phyloP scores from a whole-genome alignment of 2,113 vertebrate species.

The human region DNA sequence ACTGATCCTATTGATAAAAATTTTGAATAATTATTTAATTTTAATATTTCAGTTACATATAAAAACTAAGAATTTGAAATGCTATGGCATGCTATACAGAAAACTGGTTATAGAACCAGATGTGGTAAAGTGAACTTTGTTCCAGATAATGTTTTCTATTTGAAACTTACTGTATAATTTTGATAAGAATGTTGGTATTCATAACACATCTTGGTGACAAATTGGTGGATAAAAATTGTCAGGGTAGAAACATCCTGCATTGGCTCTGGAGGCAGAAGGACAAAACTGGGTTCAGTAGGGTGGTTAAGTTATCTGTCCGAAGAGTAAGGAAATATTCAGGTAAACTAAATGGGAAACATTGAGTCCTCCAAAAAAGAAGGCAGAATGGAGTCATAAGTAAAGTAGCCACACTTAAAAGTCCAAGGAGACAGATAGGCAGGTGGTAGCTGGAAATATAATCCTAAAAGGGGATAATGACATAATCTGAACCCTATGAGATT shows the following conservation, averaged over 20 bases:
- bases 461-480: not conserved
- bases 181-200: not conserved
- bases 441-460: not conserved
- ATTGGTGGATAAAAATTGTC: not conserved
- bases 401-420: not conserved
- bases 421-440: not conserved
- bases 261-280: not conserved
- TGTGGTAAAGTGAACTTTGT: not conserved
- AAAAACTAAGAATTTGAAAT: not conserved
- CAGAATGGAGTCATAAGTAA: not conserved
- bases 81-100: not conserved
- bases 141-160: not conserved
- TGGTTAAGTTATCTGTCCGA: not conserved
- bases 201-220: not conserved
- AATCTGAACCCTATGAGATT: not conserved
- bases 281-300: not conserved
- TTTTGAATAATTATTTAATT: not conserved
- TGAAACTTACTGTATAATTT: not conserved
- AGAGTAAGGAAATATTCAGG: not conserved
- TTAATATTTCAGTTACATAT: not conserved
- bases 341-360: not conserved
- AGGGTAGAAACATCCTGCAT: not conserved
- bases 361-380: not conserved
- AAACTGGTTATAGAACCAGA: not conserved
- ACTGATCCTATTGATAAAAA: not conserved